A percentile compares a stretch with the other conserved stretches of the same genome.
Evolutionary conservation across 2,888 invertebrate species (phyloP).

Genomic region (Synanthedon myopaeformis): DNA sequence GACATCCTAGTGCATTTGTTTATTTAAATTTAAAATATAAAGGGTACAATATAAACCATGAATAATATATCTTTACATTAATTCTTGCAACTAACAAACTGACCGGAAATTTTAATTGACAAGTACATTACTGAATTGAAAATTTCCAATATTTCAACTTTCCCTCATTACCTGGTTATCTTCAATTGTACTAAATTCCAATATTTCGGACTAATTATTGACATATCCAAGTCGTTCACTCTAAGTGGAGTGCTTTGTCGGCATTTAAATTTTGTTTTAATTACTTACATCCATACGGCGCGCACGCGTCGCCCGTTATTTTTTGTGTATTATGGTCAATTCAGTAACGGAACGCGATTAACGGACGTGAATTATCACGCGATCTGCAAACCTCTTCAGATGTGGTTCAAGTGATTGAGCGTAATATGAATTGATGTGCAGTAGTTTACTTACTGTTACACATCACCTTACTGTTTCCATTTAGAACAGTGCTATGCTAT

Average conservation of each 20-base stretch:
- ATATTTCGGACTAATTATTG: background rate
- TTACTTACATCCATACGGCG: constrained; percentile 2
- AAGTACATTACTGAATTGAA: too few relatives aligned
- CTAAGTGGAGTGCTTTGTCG: background rate
- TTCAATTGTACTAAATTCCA: background rate
- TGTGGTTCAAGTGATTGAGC: constrained; percentile 20
- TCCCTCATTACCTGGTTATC: background rate
- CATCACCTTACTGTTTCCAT: background rate
- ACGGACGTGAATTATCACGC: constrained; percentile 34
- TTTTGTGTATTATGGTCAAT: constrained; percentile 30
- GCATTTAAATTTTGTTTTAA: background rate
- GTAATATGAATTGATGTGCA: background rate
- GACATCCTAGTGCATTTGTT: too few relatives aligned
- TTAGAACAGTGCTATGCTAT: too few relatives aligned
- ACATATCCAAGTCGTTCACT: background rate
- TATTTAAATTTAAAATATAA: too few relatives aligned
- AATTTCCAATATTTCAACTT: background rate
- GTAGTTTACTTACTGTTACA: background rate
- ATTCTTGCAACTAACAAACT: too few relatives aligned
- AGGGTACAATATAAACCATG: too few relatives aligned
- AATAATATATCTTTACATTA: too few relatives aligned
- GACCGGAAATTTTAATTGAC: too few relatives aligned
- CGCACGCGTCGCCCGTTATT: constrained; percentile 10
- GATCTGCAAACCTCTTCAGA: constrained; percentile 16
- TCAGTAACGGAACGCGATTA: constrained; percentile 50